Conservation (phyloP, 2,888 invertebrate genomes). For the Loripinus fragilis region DNA sequence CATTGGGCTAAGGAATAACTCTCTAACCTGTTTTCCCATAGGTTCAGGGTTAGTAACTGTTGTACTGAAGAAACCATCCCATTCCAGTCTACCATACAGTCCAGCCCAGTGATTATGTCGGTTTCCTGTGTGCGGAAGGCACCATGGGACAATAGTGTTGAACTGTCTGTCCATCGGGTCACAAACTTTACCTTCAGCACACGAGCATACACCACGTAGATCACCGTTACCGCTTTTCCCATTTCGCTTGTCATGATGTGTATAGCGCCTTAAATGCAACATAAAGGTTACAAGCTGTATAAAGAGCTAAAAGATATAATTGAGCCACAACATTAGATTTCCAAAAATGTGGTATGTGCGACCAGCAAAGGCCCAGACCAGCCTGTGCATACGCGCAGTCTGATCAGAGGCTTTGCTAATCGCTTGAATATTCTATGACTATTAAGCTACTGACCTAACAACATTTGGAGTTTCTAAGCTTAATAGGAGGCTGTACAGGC, state of each 20-base stretch:
- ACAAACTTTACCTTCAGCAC: constrained; percentile 87
- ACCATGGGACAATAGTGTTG: constrained; percentile 94
- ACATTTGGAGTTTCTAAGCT: too few relatives aligned
- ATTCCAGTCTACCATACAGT: constrained; percentile 91
- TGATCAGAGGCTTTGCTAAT: too few relatives aligned
- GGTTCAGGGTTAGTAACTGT: constrained; percentile 92
- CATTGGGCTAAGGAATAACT: too few relatives aligned
- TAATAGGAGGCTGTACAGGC: too few relatives aligned
- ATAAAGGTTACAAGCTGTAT: neutral
- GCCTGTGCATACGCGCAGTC: too few relatives aligned
- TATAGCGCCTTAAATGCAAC: constrained; percentile 84
- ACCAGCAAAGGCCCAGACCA: too few relatives aligned
- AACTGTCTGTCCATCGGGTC: constrained; percentile 90
- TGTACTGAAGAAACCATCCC: constrained; percentile 94
- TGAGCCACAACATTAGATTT: too few relatives aligned
- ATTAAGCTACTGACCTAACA: too few relatives aligned
- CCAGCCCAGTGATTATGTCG: constrained; percentile 94
- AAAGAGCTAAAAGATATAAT: too few relatives aligned
- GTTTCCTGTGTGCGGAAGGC: constrained; percentile 93
- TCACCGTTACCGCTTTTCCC: constrained; percentile 85
- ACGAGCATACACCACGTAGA: constrained; percentile 91
- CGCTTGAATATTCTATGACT: too few relatives aligned
- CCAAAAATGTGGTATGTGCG: too few relatives aligned
- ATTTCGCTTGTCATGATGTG: constrained; percentile 85
- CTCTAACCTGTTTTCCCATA: constrained; percentile 95